Base-by-base conservation (phyloP, 2,113 vertebrate species). In the Egretta garzetta region DNA sequence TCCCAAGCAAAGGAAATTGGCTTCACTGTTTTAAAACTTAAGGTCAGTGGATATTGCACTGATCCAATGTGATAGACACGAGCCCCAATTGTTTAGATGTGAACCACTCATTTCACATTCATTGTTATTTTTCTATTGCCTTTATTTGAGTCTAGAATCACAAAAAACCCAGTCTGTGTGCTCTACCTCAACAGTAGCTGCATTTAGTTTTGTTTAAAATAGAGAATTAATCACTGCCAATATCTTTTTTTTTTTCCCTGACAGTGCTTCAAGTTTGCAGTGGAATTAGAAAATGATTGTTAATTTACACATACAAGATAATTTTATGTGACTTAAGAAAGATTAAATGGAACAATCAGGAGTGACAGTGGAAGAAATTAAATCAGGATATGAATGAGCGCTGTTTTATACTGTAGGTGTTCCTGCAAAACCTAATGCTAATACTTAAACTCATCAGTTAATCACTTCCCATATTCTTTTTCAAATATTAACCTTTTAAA, bases 331-430 rank as follows among this genome's bases (percentile, higher is more conserved):
- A 96, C 90, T 97, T 97, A 97, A 96, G 84, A 96, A 97, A 98
- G 95, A 97, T 98, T 98, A 98, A 98, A 97, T 95, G 93, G 90
- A 93, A 98, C 72, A 97, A 80, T 97, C 87, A 93, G 88, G 94
- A 97, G 88, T 94, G 96, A 96, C 97, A 98, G 95, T 95, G 83
- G 66, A 97, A 97, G 90, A 98, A 98, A 98, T 98, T 98, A 98
- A 98, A 98, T 98, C 97, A 98, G 96, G 96, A 96, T 98, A 98
- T 98, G 97, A 98, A 98, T 97, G 95, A 98, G 94, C 26, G 10
- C 77, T 97, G 73, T 96, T 97, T 97, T 97, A 93, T 97, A 93
- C 92, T 87, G 90, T 96, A 96, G 96, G 94, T 97, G 95, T 97
- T 97, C 84, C 86, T 80, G 75, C 84, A 96, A 98, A 98, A 96